phyloP scores from a whole-genome alignment of 2,888 invertebrate genomes.

The Halictus quadricinctus region DNA sequence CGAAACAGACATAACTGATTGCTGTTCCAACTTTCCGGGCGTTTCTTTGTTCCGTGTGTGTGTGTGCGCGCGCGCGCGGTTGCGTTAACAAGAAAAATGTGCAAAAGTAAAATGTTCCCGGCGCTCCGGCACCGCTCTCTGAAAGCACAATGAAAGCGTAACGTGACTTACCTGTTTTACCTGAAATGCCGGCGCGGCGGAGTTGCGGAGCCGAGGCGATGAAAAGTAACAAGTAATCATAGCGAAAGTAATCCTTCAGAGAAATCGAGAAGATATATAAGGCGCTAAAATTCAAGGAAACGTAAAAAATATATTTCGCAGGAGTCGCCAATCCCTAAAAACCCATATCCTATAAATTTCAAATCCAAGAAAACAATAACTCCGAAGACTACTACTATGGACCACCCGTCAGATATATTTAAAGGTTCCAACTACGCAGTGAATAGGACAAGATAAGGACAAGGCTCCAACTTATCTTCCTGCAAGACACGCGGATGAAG shows the following conservation, averaged over 20 bases:
- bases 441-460: too few species aligned
- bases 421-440: too few species aligned
- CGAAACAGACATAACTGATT: slow-evolving; percentile 57
- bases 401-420: too few species aligned
- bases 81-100: slow-evolving; percentile 51
- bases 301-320: too few species aligned
- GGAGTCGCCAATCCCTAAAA: too few species aligned
- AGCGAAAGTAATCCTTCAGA: slow-evolving; percentile 7
- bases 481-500: too few species aligned
- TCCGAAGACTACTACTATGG: too few species aligned
- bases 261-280: neutral
- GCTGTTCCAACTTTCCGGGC: slow-evolving; percentile 44
- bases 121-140: slow-evolving; percentile 4
- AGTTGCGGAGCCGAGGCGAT: neutral
- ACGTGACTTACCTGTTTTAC: slow-evolving; percentile 42
- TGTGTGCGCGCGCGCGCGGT: too few species aligned
- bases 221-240: slow-evolving; percentile 33
- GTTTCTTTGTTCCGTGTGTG: slow-evolving; percentile 12
- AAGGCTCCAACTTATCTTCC: too few species aligned
- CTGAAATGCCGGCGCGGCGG: neutral
- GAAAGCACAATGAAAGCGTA: slow-evolving; percentile 40
- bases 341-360: too few species aligned
- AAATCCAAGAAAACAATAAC: too few species aligned
- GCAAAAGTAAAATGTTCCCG: slow-evolving; percentile 30
- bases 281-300: too few species aligned